A percentile compares a stretch with the other conserved stretches of the same genome.
Conservation (phyloP, 2,797 vertebrate species). For the Sciaenops ocellatus region DNA sequence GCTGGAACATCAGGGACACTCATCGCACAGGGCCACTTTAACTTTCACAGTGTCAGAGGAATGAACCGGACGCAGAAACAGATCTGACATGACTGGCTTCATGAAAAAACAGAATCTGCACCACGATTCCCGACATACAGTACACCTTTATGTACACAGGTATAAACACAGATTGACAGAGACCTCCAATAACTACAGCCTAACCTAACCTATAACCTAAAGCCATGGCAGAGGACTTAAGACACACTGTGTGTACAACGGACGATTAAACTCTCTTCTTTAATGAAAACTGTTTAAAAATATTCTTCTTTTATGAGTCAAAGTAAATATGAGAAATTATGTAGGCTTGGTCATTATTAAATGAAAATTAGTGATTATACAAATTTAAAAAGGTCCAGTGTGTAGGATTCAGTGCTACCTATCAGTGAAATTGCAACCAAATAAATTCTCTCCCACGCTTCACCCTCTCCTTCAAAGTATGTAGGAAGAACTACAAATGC, state of each 20-base stretch:
- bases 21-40: neutral
- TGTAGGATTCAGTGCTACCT: too few species aligned
- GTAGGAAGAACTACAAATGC: too few species aligned
- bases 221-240: neutral
- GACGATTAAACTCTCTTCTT: too few species aligned
- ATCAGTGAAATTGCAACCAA: too few species aligned
- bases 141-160: neutral
- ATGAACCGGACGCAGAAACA: conserved; percentile 11
- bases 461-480: too few species aligned
- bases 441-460: too few species aligned
- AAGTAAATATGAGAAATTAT: too few species aligned
- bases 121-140: neutral
- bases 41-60: conserved; percentile 12
- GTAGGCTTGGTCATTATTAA: neutral
- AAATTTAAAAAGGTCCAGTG: too few species aligned
- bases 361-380: neutral
- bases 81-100: neutral
- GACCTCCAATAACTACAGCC: neutral
- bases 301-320: too few species aligned
- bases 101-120: conserved; percentile 7
- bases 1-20: conserved; percentile 8
- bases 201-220: too few species aligned
- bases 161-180: neutral
- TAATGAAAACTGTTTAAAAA: too few species aligned
- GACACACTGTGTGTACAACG: neutral